Evolutionary conservation across 2,113 vertebrate genomes (phyloP).

Genomic region (Nesoenas mayeri): DNA sequence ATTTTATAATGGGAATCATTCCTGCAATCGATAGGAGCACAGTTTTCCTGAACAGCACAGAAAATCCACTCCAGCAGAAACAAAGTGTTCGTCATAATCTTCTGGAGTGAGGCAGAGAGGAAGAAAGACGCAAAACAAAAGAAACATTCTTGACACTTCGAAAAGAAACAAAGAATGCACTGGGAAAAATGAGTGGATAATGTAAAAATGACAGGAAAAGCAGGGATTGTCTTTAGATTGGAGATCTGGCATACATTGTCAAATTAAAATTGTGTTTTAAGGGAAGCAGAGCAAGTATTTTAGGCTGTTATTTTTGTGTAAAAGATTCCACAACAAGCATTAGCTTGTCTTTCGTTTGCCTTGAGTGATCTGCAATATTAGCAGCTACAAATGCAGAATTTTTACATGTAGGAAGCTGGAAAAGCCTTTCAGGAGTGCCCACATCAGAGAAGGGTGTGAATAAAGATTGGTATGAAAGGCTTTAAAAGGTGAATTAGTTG

Average conservation of each 20-base stretch:
- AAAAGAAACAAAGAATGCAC: constrained; percentile 63
- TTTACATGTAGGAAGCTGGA: background rate
- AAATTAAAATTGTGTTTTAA: constrained; percentile 21
- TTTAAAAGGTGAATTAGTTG: background rate
- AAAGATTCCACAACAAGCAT: background rate
- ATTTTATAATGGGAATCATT: constrained; percentile 20
- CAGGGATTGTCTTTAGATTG: background rate
- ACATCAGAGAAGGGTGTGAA: background rate
- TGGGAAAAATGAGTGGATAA: constrained; percentile 51
- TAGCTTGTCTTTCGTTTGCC: background rate
- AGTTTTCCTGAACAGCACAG: constrained; percentile 5
- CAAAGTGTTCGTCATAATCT: constrained; percentile 8
- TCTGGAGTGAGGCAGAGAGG: constrained; percentile 42
- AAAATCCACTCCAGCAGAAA: constrained; percentile 29
- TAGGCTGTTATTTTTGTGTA: constrained; percentile 14
- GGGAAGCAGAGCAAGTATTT: constrained; percentile 33
- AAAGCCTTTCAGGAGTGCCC: background rate
- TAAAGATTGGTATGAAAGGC: background rate
- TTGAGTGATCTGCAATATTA: background rate
- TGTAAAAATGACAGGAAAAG: constrained; percentile 55
- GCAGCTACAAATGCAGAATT: background rate
- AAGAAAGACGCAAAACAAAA: constrained; percentile 60
- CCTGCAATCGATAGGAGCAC: background rate
- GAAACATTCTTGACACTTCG: constrained; percentile 53
- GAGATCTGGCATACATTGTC: constrained; percentile 34